Evolutionary conservation across 2,797 vertebrate genomes (phyloP), one percentile per base, ranked within the genome.

Genomic region (Adelosebastes latens): DNA sequence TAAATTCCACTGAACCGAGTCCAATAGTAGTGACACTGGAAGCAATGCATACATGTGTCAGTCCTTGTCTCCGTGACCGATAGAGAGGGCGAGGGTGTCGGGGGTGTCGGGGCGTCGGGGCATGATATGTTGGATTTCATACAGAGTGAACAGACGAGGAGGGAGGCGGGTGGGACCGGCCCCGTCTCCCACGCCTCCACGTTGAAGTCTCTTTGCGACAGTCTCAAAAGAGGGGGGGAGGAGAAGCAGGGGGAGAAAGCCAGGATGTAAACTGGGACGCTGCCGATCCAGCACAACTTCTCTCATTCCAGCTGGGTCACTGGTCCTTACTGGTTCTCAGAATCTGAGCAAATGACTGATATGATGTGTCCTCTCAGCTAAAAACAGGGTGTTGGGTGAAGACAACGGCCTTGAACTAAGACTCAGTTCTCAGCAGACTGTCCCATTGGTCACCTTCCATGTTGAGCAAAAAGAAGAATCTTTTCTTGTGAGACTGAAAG

Each of bases 31-130:
- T 83, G 85, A 88, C 91, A 93, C 88, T 87, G 86, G 90, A 94
- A 94, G 90, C 91, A 67, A 93, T 91, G 91, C 88, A 92, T 91
- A 93, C 85, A 72, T 61, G 86, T 89, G 80, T 90, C 90, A 84
- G 85, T 93, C 87, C 93, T 81, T 88, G 84, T 81, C 79, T 86
- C 81, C 84, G 82, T 75, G 75, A 80, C 82, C 70, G 84, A 72
- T 64, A 80, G 83, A 78, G 71, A 49, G 34, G 67, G 60, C 8
- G 16, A 31, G 88, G 85, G 62, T 13, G 22, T 65, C 8, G 9
- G 71, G 77, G 77, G 29, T 36, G 36, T 8, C 31, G 31, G 31
- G 34, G 34, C 11, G 24, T 63, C 11, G 16, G 70, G 76, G 31
- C 20, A 34, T 87, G 90, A 92, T 94, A 91, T 92, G 92, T 90